Base-by-base conservation (phyloP, 2,113 vertebrate species). In the Hippocampus guttulatus region DNA sequence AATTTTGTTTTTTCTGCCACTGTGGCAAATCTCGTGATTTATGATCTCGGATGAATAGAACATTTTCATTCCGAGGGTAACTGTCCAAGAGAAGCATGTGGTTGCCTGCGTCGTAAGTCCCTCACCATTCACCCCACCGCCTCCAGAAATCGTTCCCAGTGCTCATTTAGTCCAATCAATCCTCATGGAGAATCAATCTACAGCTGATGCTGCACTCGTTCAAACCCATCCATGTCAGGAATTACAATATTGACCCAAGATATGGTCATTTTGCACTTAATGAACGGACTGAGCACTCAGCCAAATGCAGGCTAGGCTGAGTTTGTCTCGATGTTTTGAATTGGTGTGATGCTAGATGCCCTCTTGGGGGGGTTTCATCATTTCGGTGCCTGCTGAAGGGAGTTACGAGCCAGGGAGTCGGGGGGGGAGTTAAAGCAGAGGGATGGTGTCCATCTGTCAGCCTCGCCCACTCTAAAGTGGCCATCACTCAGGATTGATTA, bases 401-500 rank as follows among this genome's bases (percentile, higher is more conserved):
- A 77, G 76, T 83, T 81, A 64, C 73, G 75, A 74, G 73, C 25
- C 0, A n/a, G 55, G 67, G 76, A 80, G 83, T 77, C 78, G 40
- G 80, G 81, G 86, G 86, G 79, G 80, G 80, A 85, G 74, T 77
- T 88, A 87, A 86, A 86, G 54, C 77, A 81, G 81, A 86, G 70
- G 76, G 85, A 88, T 81, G 87, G 81, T 82, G 79, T 84, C 84
- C 85, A 89, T 88, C 85, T 91, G 88, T 89, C 86, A 79, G 79
- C 71, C 74, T 27, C 75, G 73, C 71, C 80, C 68, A 30, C 78
- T 86, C 85, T 67, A 90, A 85, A 91, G 88, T 89, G 86, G 87
- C 83, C 87, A 90, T 91, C 86, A 84, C 81, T 87, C 86, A 84
- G 81, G 80, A 91, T 90, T 89, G 90, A 91, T 91, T 90, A 87